Evolutionary conservation across 2,797 vertebrate species (phyloP).

Genomic region (Acipenser transmontanus): DNA sequence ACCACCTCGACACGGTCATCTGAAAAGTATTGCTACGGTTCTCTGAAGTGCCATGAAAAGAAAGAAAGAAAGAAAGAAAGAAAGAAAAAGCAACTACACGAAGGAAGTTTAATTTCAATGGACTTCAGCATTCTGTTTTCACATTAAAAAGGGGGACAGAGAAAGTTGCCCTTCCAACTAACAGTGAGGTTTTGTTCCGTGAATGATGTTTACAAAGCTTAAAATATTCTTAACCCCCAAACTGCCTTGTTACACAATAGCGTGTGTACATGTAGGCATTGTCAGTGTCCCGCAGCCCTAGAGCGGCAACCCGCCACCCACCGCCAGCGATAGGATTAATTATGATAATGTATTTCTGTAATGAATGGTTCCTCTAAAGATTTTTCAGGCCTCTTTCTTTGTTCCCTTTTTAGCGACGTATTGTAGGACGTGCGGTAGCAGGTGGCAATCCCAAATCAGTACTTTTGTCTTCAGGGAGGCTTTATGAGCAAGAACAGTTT

Average conservation of each 20-base stretch:
- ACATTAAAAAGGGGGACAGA: constrained; percentile 24
- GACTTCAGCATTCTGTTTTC: constrained; percentile 20
- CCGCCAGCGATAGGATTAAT: constrained; percentile 86
- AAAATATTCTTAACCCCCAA: constrained; percentile 52
- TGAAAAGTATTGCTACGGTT: neutral
- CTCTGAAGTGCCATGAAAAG: neutral
- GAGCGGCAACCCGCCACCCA: constrained; percentile 77
- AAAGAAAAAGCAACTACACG: neutral
- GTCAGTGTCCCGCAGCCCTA: constrained; percentile 59
- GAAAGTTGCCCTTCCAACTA: constrained; percentile 23
- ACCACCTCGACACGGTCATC: too few relatives aligned
- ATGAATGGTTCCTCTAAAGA: constrained; percentile 87
- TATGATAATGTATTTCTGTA: constrained; percentile 94
- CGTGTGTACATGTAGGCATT: constrained; percentile 56
- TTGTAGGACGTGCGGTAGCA: constrained; percentile 77
- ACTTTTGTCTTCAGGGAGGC: constrained; percentile 39
- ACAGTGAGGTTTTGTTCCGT: constrained; percentile 35
- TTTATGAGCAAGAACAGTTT: constrained; percentile 27
- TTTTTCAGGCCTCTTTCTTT: constrained; percentile 82
- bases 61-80: constrained; percentile 2
- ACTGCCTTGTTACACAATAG: constrained; percentile 49
- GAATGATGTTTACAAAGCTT: constrained; percentile 55
- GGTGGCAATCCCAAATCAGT: constrained; percentile 74
- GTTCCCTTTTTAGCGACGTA: constrained; percentile 75
- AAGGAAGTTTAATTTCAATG: constrained; percentile 25